Percentiles rank a stretch among this genome's conserved stretches.
phyloP scores from a whole-genome alignment of 1,140 invertebrate genomes.

The Palaemon carinicauda region DNA sequence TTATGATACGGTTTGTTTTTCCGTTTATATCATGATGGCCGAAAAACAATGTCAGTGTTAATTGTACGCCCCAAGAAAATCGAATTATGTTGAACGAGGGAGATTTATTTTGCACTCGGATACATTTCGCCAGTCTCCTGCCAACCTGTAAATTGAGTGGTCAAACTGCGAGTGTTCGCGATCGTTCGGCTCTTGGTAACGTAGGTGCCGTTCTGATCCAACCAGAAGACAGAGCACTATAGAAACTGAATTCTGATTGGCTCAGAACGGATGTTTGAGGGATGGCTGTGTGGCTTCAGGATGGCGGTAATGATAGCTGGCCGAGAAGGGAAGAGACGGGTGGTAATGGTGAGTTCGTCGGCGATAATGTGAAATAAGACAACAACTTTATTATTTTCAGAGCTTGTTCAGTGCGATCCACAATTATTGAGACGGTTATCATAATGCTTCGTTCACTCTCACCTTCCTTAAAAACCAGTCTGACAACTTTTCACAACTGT shows the following conservation, averaged over 20 bases:
- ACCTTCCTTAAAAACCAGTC: too few species aligned
- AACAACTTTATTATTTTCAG: slow-evolving; percentile 7
- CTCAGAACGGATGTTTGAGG: background rate
- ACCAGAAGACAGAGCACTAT: background rate
- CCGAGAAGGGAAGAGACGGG: background rate
- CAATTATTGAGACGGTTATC: background rate
- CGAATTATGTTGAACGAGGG: too few species aligned
- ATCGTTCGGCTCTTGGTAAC: background rate
- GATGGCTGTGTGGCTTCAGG: background rate
- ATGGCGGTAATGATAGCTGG: background rate
- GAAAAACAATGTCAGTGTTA: too few species aligned
- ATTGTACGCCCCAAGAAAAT: too few species aligned
- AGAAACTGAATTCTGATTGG: background rate
- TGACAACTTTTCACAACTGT: too few species aligned
- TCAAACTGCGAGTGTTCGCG: background rate
- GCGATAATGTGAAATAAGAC: slow-evolving; percentile 7
- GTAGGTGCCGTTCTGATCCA: background rate
- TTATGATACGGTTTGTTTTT: too few species aligned
- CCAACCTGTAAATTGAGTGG: slow-evolving; percentile 7
- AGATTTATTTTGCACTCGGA: too few species aligned
- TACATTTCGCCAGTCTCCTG: too few species aligned
- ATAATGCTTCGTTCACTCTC: too few species aligned
- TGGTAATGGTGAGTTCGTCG: background rate
- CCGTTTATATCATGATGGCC: too few species aligned
- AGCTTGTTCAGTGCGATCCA: background rate